Evolutionary conservation across 2,888 invertebrate species (phyloP).

Genomic region (Aproaerema taeniolella): DNA sequence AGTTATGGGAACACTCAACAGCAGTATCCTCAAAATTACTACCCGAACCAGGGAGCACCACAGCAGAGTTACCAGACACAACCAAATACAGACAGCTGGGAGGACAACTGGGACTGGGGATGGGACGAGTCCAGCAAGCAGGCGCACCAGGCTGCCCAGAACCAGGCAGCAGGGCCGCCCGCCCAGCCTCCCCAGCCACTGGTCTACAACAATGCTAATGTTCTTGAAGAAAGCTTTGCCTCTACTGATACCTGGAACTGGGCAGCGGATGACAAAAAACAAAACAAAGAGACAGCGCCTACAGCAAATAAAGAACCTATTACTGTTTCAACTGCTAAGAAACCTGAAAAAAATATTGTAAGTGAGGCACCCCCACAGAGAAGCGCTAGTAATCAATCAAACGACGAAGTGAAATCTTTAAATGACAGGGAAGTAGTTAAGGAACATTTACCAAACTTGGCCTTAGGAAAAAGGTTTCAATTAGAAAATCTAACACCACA

Average conservation of each 20-base stretch:
- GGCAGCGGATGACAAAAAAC: slow-evolving; percentile 72
- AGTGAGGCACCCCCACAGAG: slow-evolving; percentile 28
- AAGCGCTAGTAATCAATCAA: slow-evolving; percentile 27
- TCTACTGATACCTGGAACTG: slow-evolving; percentile 79
- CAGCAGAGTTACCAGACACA: slow-evolving; percentile 40
- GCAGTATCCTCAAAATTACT: slow-evolving; percentile 48
- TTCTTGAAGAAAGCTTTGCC: slow-evolving; percentile 78
- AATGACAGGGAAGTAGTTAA: slow-evolving; percentile 58
- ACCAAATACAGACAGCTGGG: slow-evolving; percentile 52
- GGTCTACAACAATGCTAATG: slow-evolving; percentile 58
- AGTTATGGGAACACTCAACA: slow-evolving; percentile 38
- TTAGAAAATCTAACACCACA: slow-evolving; percentile 74
- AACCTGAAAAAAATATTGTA: slow-evolving; percentile 31
- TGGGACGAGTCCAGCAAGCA: slow-evolving; percentile 77
- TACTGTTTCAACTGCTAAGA: slow-evolving; percentile 25
- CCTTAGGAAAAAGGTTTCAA: slow-evolving; percentile 58
- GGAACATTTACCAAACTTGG: slow-evolving; percentile 63
- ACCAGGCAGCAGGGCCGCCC: slow-evolving; percentile 10
- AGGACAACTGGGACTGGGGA: slow-evolving; percentile 78
- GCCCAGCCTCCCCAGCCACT: slow-evolving; percentile 25
- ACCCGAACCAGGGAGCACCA: slow-evolving; percentile 40
- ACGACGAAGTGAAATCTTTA: slow-evolving; percentile 51
- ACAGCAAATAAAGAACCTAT: slow-evolving; percentile 25
- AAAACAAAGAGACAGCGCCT: slow-evolving; percentile 26
- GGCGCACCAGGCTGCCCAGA: slow-evolving; percentile 39